These are phyloP conservation scores for Celastrina argiolus DNA, from an alignment of 2,888 invertebrate genomes.

Conservation along the genomic window DNA sequence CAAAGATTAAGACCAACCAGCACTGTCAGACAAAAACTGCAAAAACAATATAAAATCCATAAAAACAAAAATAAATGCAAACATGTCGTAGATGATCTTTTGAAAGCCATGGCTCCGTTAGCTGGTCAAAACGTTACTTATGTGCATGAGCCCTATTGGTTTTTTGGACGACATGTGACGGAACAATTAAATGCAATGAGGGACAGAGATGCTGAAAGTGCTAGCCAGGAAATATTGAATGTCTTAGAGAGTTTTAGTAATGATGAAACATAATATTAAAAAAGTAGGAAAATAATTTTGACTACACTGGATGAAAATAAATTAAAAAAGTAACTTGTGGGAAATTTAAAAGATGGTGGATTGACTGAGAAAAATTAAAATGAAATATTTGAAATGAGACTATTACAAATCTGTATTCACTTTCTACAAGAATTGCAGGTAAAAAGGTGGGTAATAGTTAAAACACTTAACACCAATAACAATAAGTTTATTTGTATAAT, in stretches of 20 bases:
- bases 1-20: constrained; percentile 45
- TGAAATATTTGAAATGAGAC: too few species aligned
- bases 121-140: constrained; percentile 25
- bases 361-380: too few species aligned
- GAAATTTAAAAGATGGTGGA: too few species aligned
- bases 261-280: not conserved
- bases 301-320: too few species aligned
- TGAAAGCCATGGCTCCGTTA: constrained; percentile 54
- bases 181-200: constrained; percentile 58
- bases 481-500: too few species aligned
- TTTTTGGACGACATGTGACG: constrained; percentile 60
- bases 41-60: constrained; percentile 30
- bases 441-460: too few species aligned
- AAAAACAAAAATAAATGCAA: constrained; percentile 46
- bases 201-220: constrained; percentile 49
- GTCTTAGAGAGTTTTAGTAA: constrained; percentile 35
- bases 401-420: too few species aligned
- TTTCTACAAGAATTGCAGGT: too few species aligned
- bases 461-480: too few species aligned
- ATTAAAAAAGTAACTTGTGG: too few species aligned
- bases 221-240: constrained; percentile 49
- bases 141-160: constrained; percentile 49
- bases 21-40: constrained; percentile 46
- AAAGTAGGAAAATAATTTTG: not conserved
- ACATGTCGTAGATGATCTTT: constrained; percentile 52